Evolutionary conservation across 2,888 invertebrate species (phyloP).

Genomic region (Apotomis betuletana): DNA sequence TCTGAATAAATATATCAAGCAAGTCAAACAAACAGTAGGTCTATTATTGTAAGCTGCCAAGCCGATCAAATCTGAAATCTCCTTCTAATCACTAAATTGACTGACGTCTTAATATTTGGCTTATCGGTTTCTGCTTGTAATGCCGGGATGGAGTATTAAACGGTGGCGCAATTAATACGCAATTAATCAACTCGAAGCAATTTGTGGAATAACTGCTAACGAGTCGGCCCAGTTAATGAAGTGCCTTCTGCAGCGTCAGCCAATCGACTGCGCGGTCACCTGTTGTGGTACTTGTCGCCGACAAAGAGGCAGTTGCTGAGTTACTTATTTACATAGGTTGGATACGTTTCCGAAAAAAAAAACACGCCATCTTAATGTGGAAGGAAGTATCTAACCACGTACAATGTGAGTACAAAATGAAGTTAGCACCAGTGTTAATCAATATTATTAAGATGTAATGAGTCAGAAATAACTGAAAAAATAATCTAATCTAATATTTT

Average conservation of each 20-base stretch:
- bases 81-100: slow-evolving; percentile 4
- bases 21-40: too few relatives aligned
- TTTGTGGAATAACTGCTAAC: slow-evolving; percentile 78
- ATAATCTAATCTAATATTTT: too few relatives aligned
- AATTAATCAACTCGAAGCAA: slow-evolving; percentile 76
- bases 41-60: neutral
- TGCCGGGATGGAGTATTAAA: slow-evolving; percentile 63
- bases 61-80: slow-evolving; percentile 2
- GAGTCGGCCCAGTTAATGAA: slow-evolving; percentile 64
- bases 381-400: too few relatives aligned
- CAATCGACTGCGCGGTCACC: slow-evolving; percentile 1
- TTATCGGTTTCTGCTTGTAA: slow-evolving; percentile 31
- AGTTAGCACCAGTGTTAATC: too few relatives aligned
- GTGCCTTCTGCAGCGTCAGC: slow-evolving; percentile 50
- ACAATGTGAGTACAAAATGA: too few relatives aligned
- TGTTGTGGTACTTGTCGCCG: neutral
- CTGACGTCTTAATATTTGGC: slow-evolving; percentile 17
- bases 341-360: too few relatives aligned
- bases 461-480: too few relatives aligned
- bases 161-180: slow-evolving; percentile 79
- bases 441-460: too few relatives aligned
- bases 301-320: too few relatives aligned
- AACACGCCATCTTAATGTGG: too few relatives aligned
- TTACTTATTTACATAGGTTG: too few relatives aligned
- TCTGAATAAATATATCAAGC: too few relatives aligned